Evolutionary conservation across 2,888 invertebrate genomes (phyloP), one percentile per base, ranked within the genome.

Genomic region (Omphaloscelis lunosa): DNA sequence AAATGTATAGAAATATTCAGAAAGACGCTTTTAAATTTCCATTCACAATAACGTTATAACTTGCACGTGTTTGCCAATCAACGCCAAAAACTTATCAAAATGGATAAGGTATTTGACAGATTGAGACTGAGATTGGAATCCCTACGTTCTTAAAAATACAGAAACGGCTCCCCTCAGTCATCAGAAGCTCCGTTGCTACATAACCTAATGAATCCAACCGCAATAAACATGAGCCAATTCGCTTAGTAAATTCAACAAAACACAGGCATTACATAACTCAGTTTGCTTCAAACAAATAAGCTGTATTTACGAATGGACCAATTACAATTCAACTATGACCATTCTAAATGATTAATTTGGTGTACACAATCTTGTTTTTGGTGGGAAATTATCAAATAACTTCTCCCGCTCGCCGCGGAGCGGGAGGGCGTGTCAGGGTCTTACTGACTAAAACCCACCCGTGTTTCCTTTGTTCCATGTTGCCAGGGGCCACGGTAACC

Each of bases 261-360:
- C 41, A 41, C 20, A 17, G 20, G 29, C 29, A 41, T 74, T 74
- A 74, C 75, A 75, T 62, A 75, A 62, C 53, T 74, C 29, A 74
- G 67, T 77, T 76, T 59, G 17, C 51, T 29, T 29, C 51, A 29
- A 68, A 51, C 51, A 76, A 77, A 68, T 29, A 76, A 59, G n/a
- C 7, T 34, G n/a, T 76, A 68, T 76, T 59, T 67, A 20, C 77
- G 34, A 77, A 77, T 1, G 77, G 41, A 68, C 23, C 41, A 77
- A 53, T 61, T 51, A 41, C 51, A 67, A 59, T 29, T 66, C 58
- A 51, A 39, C 66, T 51, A 23, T 51, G 58, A 76, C 56, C 58
- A 76, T 59, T 58, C 48, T 29, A 48, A 48, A 67, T 76, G 48
- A 66, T 76, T 66, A 66, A 76, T 76, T 66, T 66, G 8, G 66